phyloP scores from a whole-genome alignment of 1,140 invertebrate genomes.

The Aphidius gifuensis region DNA sequence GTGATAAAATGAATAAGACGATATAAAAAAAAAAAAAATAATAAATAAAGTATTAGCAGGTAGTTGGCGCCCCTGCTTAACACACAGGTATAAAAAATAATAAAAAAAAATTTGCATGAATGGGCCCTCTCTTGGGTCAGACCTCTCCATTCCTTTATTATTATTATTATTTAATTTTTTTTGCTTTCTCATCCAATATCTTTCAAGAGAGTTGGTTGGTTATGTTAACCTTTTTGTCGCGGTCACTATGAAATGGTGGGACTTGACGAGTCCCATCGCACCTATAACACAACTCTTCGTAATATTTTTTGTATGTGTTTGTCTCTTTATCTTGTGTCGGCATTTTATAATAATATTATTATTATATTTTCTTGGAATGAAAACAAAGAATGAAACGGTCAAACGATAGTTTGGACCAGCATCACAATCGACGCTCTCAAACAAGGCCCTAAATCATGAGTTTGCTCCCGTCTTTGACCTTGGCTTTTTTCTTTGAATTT shows the following conservation, averaged over 20 bases:
- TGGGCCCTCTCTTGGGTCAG: constrained; percentile 6
- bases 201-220: too few species aligned
- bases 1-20: too few species aligned
- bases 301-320: constrained; percentile 1
- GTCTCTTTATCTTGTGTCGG: constrained; percentile 4
- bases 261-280: constrained; percentile 26
- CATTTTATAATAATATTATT: constrained; percentile 5
- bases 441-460: constrained; percentile 18
- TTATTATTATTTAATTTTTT: constrained; percentile 9
- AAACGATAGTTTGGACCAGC: neutral
- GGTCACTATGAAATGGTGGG: neutral
- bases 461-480: constrained; percentile 8
- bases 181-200: neutral
- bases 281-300: constrained; percentile 19
- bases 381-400: constrained; percentile 21
- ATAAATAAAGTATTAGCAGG: constrained; percentile 18
- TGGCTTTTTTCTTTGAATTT: neutral
- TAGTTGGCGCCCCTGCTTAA: constrained; percentile 22
- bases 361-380: constrained; percentile 16
- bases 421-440: constrained; percentile 3
- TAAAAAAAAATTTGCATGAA: constrained; percentile 24
- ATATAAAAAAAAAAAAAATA: neutral
- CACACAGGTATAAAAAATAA: constrained; percentile 14
- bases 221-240: too few species aligned
- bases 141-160: neutral